Evolutionary conservation across 2,888 invertebrate genomes (phyloP), one percentile per base, ranked within the genome.

Genomic region (Taenaris catops): DNA sequence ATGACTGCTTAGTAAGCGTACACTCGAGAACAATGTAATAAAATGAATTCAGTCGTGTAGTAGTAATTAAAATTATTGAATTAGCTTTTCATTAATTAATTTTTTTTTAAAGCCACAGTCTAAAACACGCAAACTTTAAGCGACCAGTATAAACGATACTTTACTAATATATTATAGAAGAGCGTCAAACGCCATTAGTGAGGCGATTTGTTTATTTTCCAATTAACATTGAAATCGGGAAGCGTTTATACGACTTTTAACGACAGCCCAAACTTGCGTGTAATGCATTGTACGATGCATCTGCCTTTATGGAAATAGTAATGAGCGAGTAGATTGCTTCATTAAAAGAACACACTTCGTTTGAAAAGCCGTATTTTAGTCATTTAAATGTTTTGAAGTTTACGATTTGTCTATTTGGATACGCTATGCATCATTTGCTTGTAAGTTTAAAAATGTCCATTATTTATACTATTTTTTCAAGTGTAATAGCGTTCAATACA

Each of bases 291-390:
- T 25, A 8, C 12, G 20, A 24, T 26, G 37, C 37, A 41, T 32
- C 41, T 37, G 41, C 21, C 16, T 34, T 37, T 37, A 41, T 41
- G 21, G 26, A 25, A n/a, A 34, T 28, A 12, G 33, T 41, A 41
- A 37, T 37, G 33, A 33, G 24, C 28, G 17, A 11, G 19, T 18
- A 29, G 14, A 34, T 37, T 41, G 41, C 37, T 29, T 33, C 33
- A 41, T 41, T 26, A 36, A 14, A 19, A 24, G 18, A 33, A 18
- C 14, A 19, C 18, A 18, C 17, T 6, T 29, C 28, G 24, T 28
- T 31, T 41, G 32, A 18, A 8, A 18, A 9, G 32, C 18, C 24
- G 32, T 32, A 32, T 32, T 25, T 32, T 32, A 32, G 17, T 25
- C 8, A 25, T 32, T 18, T 25, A 24, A 32, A 7, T 32, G 25